Base-by-base conservation (phyloP, 2,113 vertebrate genomes). In the Gymnocephalus cernua region DNA sequence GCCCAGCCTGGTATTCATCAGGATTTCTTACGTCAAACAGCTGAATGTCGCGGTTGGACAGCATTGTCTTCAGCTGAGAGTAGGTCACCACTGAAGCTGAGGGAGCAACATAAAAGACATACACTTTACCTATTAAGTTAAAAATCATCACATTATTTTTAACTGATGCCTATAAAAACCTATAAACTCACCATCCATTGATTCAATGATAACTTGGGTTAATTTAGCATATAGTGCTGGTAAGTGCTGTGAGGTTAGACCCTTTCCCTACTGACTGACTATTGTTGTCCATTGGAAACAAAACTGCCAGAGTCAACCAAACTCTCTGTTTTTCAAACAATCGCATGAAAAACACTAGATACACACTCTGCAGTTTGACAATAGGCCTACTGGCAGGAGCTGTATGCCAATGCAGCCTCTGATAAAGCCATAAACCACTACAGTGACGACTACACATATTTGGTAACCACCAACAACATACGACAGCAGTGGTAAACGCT, bases 1-100 rank as follows among this genome's bases (percentile, higher is more conserved):
- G 82, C 3, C 95, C 95, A 1, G 72, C 91, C 54, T 91, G 83
- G 80, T 92, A 91, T 67, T 96, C 95, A 38, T 95, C 95, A 0
- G 90, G 91, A 18, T 84, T 92, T 50, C 95, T 91, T 65, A 96
- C 94, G 3, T 96, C 95, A 66, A 95, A 92, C 7, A 96, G 83
- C 72, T 94, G 93, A 68, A 94, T 44, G 35, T 80, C 81, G 18
- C 69, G 74, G 16, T 21, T 80, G 56, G 84, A 63, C 79, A 95
- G 56, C 93, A 95, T 93, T 16, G 50, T 67, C 82, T 93, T 94
- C 71, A 96, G 83, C 81, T 96, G 92, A 0, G 92, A 51, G 77
- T 94, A 85, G 6, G 91, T 91, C 88, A 96, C 94, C 57, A 91
- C 92, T 29, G 84, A 89, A 21, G 51, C 89, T 92, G 71, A 70